Conservation (phyloP, 2,113 vertebrate genomes). For the Varanus salvator region DNA sequence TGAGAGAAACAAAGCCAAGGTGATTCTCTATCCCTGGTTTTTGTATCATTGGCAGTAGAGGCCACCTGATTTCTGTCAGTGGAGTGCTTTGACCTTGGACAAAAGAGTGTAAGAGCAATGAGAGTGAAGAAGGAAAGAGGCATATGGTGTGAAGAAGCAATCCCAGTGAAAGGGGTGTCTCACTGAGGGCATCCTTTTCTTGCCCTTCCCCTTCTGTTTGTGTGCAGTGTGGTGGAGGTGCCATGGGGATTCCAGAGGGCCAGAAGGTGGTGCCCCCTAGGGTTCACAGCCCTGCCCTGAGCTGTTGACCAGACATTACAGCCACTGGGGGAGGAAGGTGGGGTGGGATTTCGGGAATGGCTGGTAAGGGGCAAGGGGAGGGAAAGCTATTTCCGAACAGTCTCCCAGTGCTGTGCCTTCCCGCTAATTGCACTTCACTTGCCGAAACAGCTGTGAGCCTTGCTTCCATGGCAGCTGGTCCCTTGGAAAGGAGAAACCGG, state of each 20-base stretch:
- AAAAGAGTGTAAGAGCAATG: not conserved
- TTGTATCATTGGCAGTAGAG: not conserved
- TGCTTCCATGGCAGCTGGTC: not conserved
- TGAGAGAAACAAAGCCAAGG: too few species aligned
- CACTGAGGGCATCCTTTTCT: not conserved
- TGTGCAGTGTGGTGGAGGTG: not conserved
- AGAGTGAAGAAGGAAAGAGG: too few species aligned
- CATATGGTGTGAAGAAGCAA: too few species aligned
- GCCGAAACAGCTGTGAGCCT: not conserved
- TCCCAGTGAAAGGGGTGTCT: too few species aligned
- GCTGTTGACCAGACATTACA: not conserved
- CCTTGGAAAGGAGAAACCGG: slow-evolving; percentile 15
- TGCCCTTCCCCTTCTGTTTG: not conserved
- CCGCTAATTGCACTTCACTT: not conserved
- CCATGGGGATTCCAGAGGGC: not conserved
- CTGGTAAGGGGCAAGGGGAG: not conserved
- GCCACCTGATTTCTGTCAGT: not conserved
- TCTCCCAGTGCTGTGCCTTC: not conserved
- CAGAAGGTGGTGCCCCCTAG: not conserved
- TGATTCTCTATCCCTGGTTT: too few species aligned
- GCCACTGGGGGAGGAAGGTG: not conserved
- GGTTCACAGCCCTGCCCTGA: not conserved
- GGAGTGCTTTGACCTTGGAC: not conserved
- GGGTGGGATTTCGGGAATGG: not conserved
- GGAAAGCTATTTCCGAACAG: not conserved